Base-by-base conservation (phyloP, 1,140 invertebrate genomes). In the Orussus abietinus region DNA sequence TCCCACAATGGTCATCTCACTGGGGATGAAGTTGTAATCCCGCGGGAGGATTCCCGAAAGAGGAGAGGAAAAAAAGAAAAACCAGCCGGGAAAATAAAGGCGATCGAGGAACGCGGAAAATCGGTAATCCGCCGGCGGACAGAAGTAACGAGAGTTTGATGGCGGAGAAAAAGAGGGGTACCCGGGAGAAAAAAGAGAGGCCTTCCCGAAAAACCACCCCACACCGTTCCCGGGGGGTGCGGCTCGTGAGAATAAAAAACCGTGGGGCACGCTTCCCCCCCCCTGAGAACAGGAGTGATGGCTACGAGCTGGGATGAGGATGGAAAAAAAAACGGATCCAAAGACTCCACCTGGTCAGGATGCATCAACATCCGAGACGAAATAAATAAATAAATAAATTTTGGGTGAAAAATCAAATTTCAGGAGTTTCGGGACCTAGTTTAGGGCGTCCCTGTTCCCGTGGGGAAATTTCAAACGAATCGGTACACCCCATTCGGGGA, bases 1-100 rank as follows among this genome's bases (percentile, higher is more conserved):
- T n/a, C n/a, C n/a, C n/a, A n/a, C n/a, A n/a, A n/a, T 35, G 49
- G 49, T 51, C 49, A 47, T 34, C 46, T 43, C 28, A 22, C 20
- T 29, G 20, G 39, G 42, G 42, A 49, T 49, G 45, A 45, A 35
- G 26, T 46, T 51, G 49, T 51, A 51, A 51, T 51, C 49, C n/a
- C 49, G 33, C 15, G 14, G 41, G 44, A 45, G 47, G 47, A 51
- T 45, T 47, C 45, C 47, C 31, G 42, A 33, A 49, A 37, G n/a
- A 47, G 22, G 32, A 42, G 33, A 40, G 35, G 22, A 25, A 25
- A 25, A 25, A 25, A 25, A 25, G 22, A 7, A 25, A n/a, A n/a
- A n/a, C n/a, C n/a, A n/a, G n/a, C n/a, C 22, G n/a, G 22, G 22
- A 25, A 25, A 25, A 25, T 7, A 25, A 25, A 25, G 22, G n/a